These are phyloP conservation scores for Apamea monoglypha DNA, from an alignment of 2,888 invertebrate genomes.

Conservation along the genomic window DNA sequence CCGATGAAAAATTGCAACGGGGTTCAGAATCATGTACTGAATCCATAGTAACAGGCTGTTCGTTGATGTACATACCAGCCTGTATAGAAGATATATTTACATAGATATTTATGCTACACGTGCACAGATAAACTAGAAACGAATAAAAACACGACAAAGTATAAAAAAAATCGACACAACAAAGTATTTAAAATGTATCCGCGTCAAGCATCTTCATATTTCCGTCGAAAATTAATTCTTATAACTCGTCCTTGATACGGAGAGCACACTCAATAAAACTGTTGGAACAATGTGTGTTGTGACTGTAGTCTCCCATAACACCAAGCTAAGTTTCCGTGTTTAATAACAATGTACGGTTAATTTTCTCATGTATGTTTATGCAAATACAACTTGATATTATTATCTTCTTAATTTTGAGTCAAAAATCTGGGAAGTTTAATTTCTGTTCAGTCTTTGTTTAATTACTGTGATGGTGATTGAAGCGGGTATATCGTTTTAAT, in stretches of 20 bases:
- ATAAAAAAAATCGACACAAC: not conserved
- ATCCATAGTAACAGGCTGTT: too few relatives aligned
- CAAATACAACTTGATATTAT: constrained; percentile 37
- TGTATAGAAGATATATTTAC: not conserved
- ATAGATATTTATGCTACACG: not conserved
- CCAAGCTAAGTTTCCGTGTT: constrained; percentile 68
- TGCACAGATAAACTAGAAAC: not conserved
- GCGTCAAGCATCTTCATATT: not conserved
- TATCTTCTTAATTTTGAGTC: constrained; percentile 46
- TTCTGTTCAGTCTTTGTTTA: constrained; percentile 17
- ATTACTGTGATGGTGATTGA: not conserved
- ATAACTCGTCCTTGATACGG: constrained; percentile 17
- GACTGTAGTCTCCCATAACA: constrained; percentile 72
- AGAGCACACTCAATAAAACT: constrained; percentile 49
- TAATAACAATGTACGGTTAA: constrained; percentile 59
- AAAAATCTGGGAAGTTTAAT: constrained; percentile 9
- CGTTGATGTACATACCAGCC: too few relatives aligned
- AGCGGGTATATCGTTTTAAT: not conserved
- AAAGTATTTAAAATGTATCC: constrained; percentile 1
- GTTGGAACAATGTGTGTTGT: constrained; percentile 71
- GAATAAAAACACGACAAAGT: constrained; percentile 1
- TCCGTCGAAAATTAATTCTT: constrained; percentile 33
- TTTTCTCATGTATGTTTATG: constrained; percentile 59
- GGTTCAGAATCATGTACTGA: too few relatives aligned
- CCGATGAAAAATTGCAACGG: too few relatives aligned